A percentile compares a stretch with the other conserved stretches of the same genome.
phyloP scores from a whole-genome alignment of 2,888 invertebrate genomes.

The Caenorhabditis sp. region DNA sequence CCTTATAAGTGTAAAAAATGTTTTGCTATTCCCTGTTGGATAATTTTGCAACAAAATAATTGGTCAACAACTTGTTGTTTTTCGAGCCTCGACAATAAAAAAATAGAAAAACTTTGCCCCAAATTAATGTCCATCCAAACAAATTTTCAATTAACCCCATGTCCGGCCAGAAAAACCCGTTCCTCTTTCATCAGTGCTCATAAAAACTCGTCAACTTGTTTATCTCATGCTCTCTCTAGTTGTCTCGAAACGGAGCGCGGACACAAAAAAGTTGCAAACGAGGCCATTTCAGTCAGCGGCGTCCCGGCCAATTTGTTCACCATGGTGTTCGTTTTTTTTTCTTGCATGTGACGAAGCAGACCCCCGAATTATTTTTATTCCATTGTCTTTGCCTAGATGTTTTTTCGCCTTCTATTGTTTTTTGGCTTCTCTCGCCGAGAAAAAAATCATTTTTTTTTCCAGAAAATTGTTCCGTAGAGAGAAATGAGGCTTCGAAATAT shows the following conservation, averaged over 20 bases:
- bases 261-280: not conserved
- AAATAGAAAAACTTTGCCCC: too few species aligned
- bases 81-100: too few species aligned
- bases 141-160: not conserved
- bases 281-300: not conserved
- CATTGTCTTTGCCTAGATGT: not conserved
- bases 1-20: too few species aligned
- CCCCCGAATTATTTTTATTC: not conserved
- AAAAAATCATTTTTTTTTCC: not conserved
- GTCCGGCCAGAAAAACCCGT: not conserved
- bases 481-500: not conserved
- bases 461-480: not conserved
- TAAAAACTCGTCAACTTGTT: not conserved
- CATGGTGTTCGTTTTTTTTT: not conserved
- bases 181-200: not conserved
- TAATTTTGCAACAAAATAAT: too few species aligned
- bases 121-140: not conserved
- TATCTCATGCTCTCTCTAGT: not conserved
- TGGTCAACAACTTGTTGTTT: too few species aligned
- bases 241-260: too few species aligned
- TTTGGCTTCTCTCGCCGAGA: not conserved
- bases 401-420: not conserved
- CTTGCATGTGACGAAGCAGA: not conserved
- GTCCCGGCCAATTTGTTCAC: not conserved
- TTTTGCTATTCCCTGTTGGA: too few species aligned